These are phyloP conservation scores for Stichopus chloronotus DNA, from an alignment of 35 echinoderm and acorn worm genomes.

Conservation along the genomic window DNA sequence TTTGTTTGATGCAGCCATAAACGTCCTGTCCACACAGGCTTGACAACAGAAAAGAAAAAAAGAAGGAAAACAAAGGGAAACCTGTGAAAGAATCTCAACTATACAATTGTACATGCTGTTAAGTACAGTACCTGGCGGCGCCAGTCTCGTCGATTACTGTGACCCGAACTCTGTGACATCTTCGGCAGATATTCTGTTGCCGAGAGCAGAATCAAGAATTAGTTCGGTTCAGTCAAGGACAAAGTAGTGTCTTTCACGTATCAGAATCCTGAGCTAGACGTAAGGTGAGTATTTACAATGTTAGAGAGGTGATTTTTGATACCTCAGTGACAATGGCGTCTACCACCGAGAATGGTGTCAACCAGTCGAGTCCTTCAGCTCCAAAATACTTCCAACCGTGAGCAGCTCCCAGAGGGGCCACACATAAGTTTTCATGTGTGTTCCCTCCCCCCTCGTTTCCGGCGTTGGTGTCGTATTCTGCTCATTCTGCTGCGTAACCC, in stretches of 20 bases:
- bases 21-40: neutral
- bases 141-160: too few species aligned
- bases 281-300: too few species aligned
- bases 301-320: too few species aligned
- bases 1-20: slow-evolving; percentile 37
- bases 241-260: too few species aligned
- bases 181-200: too few species aligned
- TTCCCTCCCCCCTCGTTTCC: neutral
- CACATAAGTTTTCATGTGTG: neutral
- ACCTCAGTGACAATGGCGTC: too few species aligned
- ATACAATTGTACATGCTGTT: slow-evolving; percentile 3
- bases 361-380: too few species aligned
- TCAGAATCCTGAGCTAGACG: too few species aligned
- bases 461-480: neutral
- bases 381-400: neutral
- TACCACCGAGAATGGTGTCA: too few species aligned
- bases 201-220: too few species aligned
- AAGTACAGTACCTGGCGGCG: neutral
- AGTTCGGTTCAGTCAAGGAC: too few species aligned
- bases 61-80: neutral
- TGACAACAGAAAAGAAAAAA: neutral
- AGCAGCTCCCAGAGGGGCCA: neutral
- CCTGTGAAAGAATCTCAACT: neutral
- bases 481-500: neutral
- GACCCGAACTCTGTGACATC: too few species aligned